Base-by-base conservation (phyloP, 2,888 invertebrate species). In the Lordiphosa fenestrarum region DNA sequence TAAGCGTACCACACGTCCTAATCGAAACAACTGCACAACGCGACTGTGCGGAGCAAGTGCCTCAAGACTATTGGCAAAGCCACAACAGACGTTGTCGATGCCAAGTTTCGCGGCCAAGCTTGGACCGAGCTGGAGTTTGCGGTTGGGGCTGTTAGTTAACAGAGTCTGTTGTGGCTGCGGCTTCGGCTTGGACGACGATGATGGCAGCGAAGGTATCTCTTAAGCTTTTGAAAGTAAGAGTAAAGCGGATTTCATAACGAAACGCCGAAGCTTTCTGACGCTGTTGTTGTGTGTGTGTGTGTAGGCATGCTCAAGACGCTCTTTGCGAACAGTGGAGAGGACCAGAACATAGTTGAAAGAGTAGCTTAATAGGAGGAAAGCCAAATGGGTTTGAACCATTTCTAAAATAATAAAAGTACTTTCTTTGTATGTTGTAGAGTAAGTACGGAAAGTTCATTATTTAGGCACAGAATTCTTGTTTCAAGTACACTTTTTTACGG, bases 201-300 rank as follows among this genome's bases (percentile, higher is more conserved):
- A 23, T 25, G 25, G 19, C 42, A 21, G 10, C 30, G 39, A 39
- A 39, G 58, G 36, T 66, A 33, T 71, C 85, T 80, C 76, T 85
- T 83, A 71, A 75, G 68, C 61, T 80, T 76, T 82, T 84, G 66
- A 84, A 84, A 77, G 80, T 77, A 84, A 77, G 77, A 77, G 77
- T 78, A 71, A 66, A 56, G 42, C 46, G 36, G 41, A 47, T 63
- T 44, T 57, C 52, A 59, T 65, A 62, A 54, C 48, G 9, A 30
- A 53, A 78, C 63, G 10, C 35, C 23, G 25, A 41, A 65, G 65
- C 57, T 58, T 61, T 47, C 23, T 6, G 33, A 6, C 33, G n/a
- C n/a, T n/a, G n/a, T n/a, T n/a, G n/a, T n/a, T 6, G n/a, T 23
- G 6, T 35, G 7, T 23, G 21, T 6, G 10, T 21, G 36, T 49